Evolutionary conservation across 1,140 invertebrate species (phyloP).

Genomic region (Drosophila aff.): DNA sequence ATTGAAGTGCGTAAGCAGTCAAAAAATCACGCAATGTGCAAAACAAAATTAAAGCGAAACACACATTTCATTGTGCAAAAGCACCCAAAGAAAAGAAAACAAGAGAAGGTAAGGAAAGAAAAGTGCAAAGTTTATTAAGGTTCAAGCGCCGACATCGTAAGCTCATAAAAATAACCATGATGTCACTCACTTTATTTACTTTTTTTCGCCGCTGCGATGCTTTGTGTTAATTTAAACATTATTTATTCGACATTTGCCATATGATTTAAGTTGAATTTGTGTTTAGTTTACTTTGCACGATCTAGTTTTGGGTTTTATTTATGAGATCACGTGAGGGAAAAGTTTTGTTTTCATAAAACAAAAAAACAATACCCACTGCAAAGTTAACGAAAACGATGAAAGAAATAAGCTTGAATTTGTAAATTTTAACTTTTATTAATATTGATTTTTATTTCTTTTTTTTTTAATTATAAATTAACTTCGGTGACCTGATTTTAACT

Average conservation of each 20-base stretch:
- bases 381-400: not conserved
- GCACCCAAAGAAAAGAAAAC: constrained; percentile 9
- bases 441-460: not conserved
- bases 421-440: not conserved
- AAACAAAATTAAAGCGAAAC: constrained; percentile 6
- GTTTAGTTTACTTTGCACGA: constrained; percentile 21
- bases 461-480: not conserved
- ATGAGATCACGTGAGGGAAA: constrained; percentile 23
- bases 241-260: constrained; percentile 22
- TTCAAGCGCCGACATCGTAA: constrained; percentile 45
- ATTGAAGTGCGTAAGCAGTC: not conserved
- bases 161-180: constrained; percentile 57
- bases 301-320: constrained; percentile 15
- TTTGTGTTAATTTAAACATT: constrained; percentile 37
- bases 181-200: constrained; percentile 64
- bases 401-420: not conserved
- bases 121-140: constrained; percentile 79
- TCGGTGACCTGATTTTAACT: too few species aligned
- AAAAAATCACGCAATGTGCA: constrained; percentile 4
- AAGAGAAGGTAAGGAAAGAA: constrained; percentile 15
- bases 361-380: not conserved
- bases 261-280: constrained; percentile 18
- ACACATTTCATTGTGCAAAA: constrained; percentile 18
- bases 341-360: not conserved
- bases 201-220: constrained; percentile 16